phyloP scores from a whole-genome alignment of 2,888 invertebrate species.

The Hydrotaea cyrtoneurina region DNA sequence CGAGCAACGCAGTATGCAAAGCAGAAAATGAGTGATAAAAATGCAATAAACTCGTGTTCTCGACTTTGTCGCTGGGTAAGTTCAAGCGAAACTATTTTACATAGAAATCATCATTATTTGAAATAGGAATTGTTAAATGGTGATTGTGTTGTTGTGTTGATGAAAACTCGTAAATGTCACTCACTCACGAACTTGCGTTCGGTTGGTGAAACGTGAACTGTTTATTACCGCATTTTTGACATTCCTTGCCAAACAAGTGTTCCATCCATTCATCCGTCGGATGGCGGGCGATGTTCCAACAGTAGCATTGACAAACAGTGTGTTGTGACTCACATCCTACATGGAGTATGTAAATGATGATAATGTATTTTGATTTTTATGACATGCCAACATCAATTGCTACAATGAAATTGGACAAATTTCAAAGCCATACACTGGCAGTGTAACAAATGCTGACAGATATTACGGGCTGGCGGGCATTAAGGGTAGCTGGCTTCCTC shows the following conservation, averaged over 20 bases:
- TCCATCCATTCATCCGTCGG: constrained; percentile 18
- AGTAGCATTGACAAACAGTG: constrained; percentile 43
- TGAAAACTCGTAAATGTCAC: constrained; percentile 64
- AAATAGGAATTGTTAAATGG: constrained; percentile 19
- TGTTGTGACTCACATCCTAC: background rate
- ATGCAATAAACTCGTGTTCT: constrained; percentile 74
- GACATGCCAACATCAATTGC: constrained; percentile 67
- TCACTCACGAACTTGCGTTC: background rate
- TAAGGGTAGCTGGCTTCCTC: constrained; percentile 39
- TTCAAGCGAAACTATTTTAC: constrained; percentile 61
- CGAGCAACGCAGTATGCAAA: constrained; percentile 35
- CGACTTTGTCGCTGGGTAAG: constrained; percentile 4
- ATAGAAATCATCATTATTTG: constrained; percentile 63
- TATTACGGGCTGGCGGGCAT: background rate
- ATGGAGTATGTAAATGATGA: constrained; percentile 47
- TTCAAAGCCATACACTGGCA: constrained; percentile 11
- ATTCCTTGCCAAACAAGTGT: constrained; percentile 51
- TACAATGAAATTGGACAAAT: constrained; percentile 53
- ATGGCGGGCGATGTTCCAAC: background rate
- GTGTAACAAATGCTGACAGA: background rate
- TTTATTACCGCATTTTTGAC: constrained; percentile 65
- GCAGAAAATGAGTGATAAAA: constrained; percentile 73
- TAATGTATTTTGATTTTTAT: constrained; percentile 67
- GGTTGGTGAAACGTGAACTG: constrained; percentile 57
- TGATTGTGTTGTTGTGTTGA: constrained; percentile 42